phyloP scores from a whole-genome alignment of 2,888 invertebrate species.

The Buathra laborator region DNA sequence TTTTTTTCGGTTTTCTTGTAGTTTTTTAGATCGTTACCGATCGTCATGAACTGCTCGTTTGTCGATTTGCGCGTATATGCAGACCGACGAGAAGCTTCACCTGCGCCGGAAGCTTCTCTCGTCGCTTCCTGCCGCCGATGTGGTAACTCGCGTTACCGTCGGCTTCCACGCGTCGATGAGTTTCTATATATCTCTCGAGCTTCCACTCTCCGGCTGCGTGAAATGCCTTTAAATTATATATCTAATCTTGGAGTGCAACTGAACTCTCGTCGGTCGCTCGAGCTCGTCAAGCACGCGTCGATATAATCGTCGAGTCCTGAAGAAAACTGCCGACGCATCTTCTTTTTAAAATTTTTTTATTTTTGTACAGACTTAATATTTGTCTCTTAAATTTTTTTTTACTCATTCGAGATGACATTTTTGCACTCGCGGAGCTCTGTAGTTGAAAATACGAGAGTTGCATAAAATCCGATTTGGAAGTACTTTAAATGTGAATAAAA shows the following conservation, averaged over 20 bases:
- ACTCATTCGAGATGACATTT: too few relatives aligned
- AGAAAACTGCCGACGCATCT: too few relatives aligned
- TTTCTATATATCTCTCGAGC: constrained; percentile 27
- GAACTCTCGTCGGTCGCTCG: constrained; percentile 5
- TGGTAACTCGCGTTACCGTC: constrained; percentile 31
- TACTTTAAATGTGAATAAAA: too few relatives aligned
- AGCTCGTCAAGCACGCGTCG: constrained; percentile 17
- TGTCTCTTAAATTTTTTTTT: too few relatives aligned
- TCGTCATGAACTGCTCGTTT: constrained; percentile 20
- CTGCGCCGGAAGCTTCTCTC: constrained; percentile 62
- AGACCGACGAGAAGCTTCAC: constrained; percentile 42
- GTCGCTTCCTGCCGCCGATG: constrained; percentile 53
- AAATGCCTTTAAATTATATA: constrained; percentile 49
- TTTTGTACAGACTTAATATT: too few relatives aligned
- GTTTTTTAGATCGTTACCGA: constrained; percentile 31
- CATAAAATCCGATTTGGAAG: too few relatives aligned
- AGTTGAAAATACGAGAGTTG: too few relatives aligned
- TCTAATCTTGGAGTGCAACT: constrained; percentile 44
- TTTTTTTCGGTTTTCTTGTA: neutral
- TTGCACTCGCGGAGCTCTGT: too few relatives aligned
- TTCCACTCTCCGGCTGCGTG: neutral
- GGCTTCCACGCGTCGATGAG: constrained; percentile 62
- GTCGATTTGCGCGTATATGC: constrained; percentile 11
- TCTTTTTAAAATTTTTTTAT: too few relatives aligned
- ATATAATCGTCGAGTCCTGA: neutral